Conservation (phyloP, 1,140 invertebrate genomes). For the Ladona fulva region DNA sequence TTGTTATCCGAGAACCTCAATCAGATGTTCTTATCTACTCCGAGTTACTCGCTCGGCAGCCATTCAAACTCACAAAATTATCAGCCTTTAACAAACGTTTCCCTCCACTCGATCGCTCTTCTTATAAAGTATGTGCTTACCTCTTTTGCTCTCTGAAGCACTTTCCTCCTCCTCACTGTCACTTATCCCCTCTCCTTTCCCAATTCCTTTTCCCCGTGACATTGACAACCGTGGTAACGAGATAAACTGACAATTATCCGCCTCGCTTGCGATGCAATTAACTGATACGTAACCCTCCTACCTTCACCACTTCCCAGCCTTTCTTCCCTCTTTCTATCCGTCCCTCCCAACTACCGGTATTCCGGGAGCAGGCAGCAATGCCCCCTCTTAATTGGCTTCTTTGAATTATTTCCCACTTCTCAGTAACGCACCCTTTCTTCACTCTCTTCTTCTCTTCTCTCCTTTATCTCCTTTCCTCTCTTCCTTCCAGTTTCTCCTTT, state of each 20-base stretch:
- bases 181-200: neutral
- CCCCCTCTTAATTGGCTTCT: neutral
- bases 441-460: neutral
- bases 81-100: too few relatives aligned
- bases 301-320: neutral
- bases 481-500: neutral
- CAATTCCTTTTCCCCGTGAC: neutral
- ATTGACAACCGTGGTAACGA: neutral
- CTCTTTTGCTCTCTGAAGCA: too few relatives aligned
- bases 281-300: neutral
- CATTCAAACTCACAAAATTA: too few relatives aligned
- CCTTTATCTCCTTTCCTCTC: neutral
- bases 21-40: too few relatives aligned
- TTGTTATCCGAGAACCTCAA: too few relatives aligned
- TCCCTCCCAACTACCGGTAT: neutral
- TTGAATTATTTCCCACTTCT: neutral
- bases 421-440: neutral
- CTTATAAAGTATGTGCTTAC: too few relatives aligned
- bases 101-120: too few relatives aligned
- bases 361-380: neutral
- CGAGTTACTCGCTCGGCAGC: too few relatives aligned
- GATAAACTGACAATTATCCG: slow-evolving; percentile 9
- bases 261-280: slow-evolving; percentile 3
- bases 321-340: neutral
- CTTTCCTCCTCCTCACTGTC: neutral